phyloP scores from a whole-genome alignment of 2,888 invertebrate genomes.

The Liodrosophila aerea region DNA sequence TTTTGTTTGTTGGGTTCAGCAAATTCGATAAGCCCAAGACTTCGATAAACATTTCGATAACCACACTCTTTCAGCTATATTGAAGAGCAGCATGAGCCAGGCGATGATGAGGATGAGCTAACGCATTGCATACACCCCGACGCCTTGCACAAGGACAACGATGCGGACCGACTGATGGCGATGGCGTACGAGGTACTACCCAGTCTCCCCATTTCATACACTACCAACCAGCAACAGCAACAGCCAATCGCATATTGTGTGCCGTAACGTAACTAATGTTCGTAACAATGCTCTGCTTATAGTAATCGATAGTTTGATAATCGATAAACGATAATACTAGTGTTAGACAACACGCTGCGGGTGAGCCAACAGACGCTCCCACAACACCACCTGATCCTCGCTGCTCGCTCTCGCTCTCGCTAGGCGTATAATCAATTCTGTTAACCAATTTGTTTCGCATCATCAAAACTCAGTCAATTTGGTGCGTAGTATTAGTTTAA shows the following conservation, averaged over 20 bases:
- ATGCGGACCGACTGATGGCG: slow-evolving; percentile 87
- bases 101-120: slow-evolving; percentile 84
- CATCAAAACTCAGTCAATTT: slow-evolving; percentile 33
- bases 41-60: slow-evolving; percentile 9
- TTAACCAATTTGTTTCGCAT: slow-evolving; percentile 53
- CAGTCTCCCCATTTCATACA: slow-evolving; percentile 23
- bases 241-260: slow-evolving; percentile 35
- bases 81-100: slow-evolving; percentile 86
- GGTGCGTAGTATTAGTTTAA: slow-evolving; percentile 66
- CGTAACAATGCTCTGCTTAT: slow-evolving; percentile 52
- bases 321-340: slow-evolving; percentile 31
- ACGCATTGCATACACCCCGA: slow-evolving; percentile 88
- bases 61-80: slow-evolving; percentile 85
- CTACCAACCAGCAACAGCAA: no score
- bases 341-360: slow-evolving; percentile 26
- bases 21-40: slow-evolving; percentile 16
- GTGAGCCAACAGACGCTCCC: slow-evolving; percentile 4
- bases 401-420: slow-evolving; percentile 35
- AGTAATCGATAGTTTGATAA: slow-evolving; percentile 17
- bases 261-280: slow-evolving; percentile 52
- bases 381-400: slow-evolving; percentile 31
- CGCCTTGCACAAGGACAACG: slow-evolving; percentile 84
- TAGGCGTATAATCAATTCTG: slow-evolving; percentile 57
- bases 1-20: slow-evolving; percentile 40
- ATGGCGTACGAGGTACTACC: slow-evolving; percentile 85